Conservation (phyloP, 2,888 invertebrate species). For the Sarcophaga caerulescens region DNA sequence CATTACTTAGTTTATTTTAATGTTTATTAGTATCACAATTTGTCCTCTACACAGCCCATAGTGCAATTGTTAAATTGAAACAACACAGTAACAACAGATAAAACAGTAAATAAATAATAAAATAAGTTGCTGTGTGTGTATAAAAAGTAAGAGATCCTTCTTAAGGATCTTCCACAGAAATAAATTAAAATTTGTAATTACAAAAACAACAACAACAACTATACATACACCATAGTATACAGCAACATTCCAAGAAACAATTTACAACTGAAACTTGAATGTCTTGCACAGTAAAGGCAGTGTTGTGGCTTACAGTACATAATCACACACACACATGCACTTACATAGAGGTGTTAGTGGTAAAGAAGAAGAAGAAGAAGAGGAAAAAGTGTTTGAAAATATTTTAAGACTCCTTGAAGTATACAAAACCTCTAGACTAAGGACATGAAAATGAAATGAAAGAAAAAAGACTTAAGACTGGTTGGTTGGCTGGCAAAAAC, state of each 20-base stretch:
- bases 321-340: constrained; percentile 19
- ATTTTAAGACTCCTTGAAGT: too few species aligned
- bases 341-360: neutral
- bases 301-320: too few species aligned
- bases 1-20: too few species aligned
- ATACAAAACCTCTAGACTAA: too few species aligned
- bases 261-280: too few species aligned
- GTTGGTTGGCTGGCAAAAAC: neutral
- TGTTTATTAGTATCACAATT: too few species aligned
- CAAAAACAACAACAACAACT: constrained; percentile 20
- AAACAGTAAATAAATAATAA: too few species aligned
- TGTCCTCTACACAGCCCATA: neutral
- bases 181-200: constrained; percentile 53
- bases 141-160: constrained; percentile 22
- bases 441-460: neutral
- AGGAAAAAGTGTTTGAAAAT: neutral
- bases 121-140: too few species aligned
- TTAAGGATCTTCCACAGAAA: constrained; percentile 31
- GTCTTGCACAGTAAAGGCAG: too few species aligned
- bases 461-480: neutral
- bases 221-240: constrained; percentile 33
- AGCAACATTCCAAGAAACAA: constrained; percentile 13
- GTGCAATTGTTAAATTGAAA: neutral
- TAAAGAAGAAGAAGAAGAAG: constrained; percentile 29
- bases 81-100: too few species aligned